Base-by-base conservation (phyloP, 35 echinoderm and acorn worm genomes). In the Holothuria glaberrima region DNA sequence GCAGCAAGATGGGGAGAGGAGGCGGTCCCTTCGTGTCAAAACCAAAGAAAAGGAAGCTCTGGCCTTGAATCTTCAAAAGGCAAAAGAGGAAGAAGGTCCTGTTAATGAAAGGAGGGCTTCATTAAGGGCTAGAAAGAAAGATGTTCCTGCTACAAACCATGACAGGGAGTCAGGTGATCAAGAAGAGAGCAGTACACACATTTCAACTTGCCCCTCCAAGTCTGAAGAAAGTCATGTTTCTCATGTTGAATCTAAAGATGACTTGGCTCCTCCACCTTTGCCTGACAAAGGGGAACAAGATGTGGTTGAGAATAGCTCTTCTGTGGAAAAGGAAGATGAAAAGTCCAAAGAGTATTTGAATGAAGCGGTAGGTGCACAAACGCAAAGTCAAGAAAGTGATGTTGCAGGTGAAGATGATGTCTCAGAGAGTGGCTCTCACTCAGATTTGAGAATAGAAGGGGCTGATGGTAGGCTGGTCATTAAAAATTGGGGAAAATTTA, bases 101-200 rank as follows among this genome's bases (percentile, higher is more conserved):
- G 3, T 62, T 10, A 84, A 84, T 61, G 80, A 84, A 41, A 84
- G 80, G 80, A 84, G 80, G 28, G 80, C 80, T 9, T 84, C 80
- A 31, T 29, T 84, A 59, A 48, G 80, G 25, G 58, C 52, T 20
- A 24, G 80, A 24, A 84, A 33, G 57, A 61, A 84, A 57, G 80
- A 61, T 35, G 80, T 84, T 29, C 12, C 19, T 20, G 54, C 30
- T 22, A 20, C 54, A 36, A 52, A 84, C 54, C n/a, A 61, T 9
- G 56, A 61, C 13, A 32, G 34, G 9, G 57, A 60, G 2, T 48
- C 33, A 26, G 80, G 50, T 54, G 50, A 54, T 54, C 50, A 54
- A 9, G 50, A 14, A 54, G 50, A 54, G 50, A 17, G 16, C 13
- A 54, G 50, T 54, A 2, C 7, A 4, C 50, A 5, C 50, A 57